Evolutionary conservation across 2,113 vertebrate species (phyloP).

Genomic region (Papio anubis): DNA sequence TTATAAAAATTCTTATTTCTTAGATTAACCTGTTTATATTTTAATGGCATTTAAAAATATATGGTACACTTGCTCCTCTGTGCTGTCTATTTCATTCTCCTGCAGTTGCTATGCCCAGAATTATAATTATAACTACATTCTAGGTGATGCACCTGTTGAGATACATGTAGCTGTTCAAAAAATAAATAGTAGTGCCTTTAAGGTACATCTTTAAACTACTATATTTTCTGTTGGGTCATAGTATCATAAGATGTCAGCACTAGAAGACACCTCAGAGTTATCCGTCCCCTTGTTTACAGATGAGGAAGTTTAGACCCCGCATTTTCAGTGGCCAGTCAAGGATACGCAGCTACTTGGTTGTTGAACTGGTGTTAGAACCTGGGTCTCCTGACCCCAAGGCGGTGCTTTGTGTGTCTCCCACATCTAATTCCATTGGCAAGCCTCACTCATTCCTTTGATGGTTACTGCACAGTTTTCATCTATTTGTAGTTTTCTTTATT

Average conservation of each 20-base stretch:
- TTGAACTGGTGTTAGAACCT: not conserved
- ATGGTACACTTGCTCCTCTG: not conserved
- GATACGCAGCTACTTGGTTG: not conserved
- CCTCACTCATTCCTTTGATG: not conserved
- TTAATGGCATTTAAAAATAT: not conserved
- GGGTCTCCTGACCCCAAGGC: not conserved
- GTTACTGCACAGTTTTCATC: not conserved
- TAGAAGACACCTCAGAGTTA: not conserved
- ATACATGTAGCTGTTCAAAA: not conserved
- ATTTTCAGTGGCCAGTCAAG: not conserved
- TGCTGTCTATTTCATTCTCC: not conserved
- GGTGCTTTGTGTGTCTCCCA: fast-evolving
- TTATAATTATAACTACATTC: not conserved
- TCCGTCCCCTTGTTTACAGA: not conserved
- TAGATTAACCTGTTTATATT: not conserved
- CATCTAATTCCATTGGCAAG: fast-evolving
- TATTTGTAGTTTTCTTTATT: not conserved
- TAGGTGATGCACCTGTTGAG: not conserved
- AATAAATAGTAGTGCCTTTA: not conserved
- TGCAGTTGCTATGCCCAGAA: not conserved
- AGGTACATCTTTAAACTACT: not conserved
- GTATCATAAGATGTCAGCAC: not conserved
- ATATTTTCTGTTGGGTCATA: not conserved
- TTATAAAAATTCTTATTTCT: constrained; percentile 6
- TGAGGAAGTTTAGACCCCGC: not conserved